Percentiles rank a stretch among this genome's conserved stretches.
phyloP scores from a whole-genome alignment of 2,113 vertebrate species.

The Dolichallabes microphthalmus region DNA sequence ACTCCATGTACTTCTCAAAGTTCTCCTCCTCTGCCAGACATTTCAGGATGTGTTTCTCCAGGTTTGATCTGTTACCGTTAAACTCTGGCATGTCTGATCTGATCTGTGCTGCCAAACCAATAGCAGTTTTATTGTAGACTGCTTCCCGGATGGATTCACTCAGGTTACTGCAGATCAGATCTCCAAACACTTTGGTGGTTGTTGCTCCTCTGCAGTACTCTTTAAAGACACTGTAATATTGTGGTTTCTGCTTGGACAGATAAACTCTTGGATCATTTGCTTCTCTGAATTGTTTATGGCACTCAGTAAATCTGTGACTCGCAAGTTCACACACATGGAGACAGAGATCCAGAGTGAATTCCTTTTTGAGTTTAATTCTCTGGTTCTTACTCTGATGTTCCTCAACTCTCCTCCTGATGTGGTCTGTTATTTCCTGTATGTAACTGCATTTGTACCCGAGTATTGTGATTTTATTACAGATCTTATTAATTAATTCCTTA shows the following conservation, averaged over 20 bases:
- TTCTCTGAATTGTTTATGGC: too few species aligned
- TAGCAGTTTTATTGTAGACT: background rate
- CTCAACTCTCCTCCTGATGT: background rate
- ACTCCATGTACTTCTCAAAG: slow-evolving; percentile 55
- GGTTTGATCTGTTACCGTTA: too few species aligned
- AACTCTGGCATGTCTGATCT: too few species aligned
- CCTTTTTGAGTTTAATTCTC: background rate
- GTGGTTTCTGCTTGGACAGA: slow-evolving; percentile 57
- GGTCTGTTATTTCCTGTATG: background rate
- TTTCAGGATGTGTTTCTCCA: slow-evolving; percentile 47
- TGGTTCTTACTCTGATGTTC: background rate
- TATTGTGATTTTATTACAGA: background rate
- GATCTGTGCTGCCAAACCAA: slow-evolving; percentile 55
- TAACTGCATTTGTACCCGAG: background rate
- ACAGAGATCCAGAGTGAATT: too few species aligned
- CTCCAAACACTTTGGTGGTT: slow-evolving; percentile 62
- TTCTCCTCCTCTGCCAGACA: background rate
- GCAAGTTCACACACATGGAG: too few species aligned
- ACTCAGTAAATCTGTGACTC: too few species aligned
- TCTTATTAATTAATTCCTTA: background rate
- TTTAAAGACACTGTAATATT: slow-evolving; percentile 68
- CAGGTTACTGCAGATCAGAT: slow-evolving; percentile 67
- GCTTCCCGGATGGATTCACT: slow-evolving; percentile 24
- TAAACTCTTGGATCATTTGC: too few species aligned
- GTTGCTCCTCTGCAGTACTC: slow-evolving; percentile 66